Percentiles rank a stretch among this genome's conserved stretches.
These are phyloP conservation scores for Coracopsis vasa DNA, from an alignment of 2,113 vertebrate genomes.

Conservation along the genomic window DNA sequence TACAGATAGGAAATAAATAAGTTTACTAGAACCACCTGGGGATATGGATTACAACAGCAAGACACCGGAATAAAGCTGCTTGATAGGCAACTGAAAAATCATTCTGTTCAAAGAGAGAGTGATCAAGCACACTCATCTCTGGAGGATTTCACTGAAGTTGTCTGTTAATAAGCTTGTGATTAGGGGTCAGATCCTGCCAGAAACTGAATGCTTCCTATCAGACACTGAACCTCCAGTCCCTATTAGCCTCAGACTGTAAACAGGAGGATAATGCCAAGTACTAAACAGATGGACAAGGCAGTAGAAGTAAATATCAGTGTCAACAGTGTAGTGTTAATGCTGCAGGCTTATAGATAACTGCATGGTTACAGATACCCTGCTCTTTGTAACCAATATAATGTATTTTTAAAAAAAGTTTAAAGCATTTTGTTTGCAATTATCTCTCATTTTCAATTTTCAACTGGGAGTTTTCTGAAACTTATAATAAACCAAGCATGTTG, in stretches of 20 bases:
- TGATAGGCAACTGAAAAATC: background rate
- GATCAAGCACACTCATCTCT: background rate
- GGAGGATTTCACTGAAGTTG: background rate
- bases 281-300: background rate
- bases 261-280: background rate
- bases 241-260: background rate
- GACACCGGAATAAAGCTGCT: background rate
- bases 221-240: background rate
- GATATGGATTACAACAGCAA: background rate
- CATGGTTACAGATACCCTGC: background rate
- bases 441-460: background rate
- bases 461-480: background rate
- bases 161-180: conserved; percentile 10
- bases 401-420: background rate
- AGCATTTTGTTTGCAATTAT: background rate
- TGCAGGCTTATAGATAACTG: background rate
- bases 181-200: background rate
- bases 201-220: background rate
- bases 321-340: background rate
- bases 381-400: background rate
- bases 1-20: background rate
- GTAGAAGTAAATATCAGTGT: background rate
- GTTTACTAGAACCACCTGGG: background rate
- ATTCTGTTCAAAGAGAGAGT: background rate
- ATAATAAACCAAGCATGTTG: background rate